These are phyloP conservation scores for Meandrina meandrites DNA, from an alignment of 92 coral and sea anemone species.

Conservation along the genomic window DNA sequence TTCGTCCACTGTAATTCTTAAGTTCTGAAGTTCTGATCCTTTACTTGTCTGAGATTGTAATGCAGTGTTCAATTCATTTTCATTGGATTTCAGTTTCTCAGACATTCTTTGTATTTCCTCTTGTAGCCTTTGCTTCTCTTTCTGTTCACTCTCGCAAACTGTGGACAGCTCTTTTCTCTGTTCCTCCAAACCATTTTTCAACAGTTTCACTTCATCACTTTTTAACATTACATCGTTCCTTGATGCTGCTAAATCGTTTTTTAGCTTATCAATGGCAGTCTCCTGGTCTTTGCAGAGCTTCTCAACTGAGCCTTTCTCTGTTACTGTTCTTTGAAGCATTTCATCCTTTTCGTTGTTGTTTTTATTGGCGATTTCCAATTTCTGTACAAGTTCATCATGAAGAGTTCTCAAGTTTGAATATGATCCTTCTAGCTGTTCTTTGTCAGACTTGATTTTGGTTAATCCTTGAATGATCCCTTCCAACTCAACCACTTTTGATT, in stretches of 20 bases:
- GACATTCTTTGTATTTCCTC: constrained; percentile 45
- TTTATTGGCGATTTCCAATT: constrained; percentile 53
- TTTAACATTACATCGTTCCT: constrained; percentile 50
- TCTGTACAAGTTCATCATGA: constrained; percentile 58
- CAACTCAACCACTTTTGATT: constrained; percentile 55
- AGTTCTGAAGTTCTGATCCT: constrained; percentile 53
- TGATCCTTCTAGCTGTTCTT: constrained; percentile 60
- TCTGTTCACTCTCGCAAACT: constrained; percentile 60
- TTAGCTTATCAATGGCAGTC: constrained; percentile 51
- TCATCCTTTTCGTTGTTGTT: constrained; percentile 34
- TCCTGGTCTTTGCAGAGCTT: constrained; percentile 63
- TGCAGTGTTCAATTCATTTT: constrained; percentile 40
- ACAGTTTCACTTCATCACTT: constrained; percentile 54
- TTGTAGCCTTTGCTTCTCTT: constrained; percentile 49
- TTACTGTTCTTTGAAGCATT: constrained; percentile 32
- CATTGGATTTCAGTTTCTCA: constrained; percentile 52
- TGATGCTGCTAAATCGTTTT: constrained; percentile 56
- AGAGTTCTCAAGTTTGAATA: constrained; percentile 44
- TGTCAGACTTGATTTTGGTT: constrained; percentile 53
- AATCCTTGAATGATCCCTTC: constrained; percentile 50
- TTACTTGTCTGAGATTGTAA: constrained; percentile 44
- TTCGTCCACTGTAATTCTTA: constrained; percentile 56
- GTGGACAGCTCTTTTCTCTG: constrained; percentile 56
- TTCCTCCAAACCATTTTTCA: constrained; percentile 67
- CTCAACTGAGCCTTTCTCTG: constrained; percentile 67